A percentile compares a stretch with the other conserved stretches of the same genome.
Conservation (phyloP, 1,140 invertebrate species). For the Drosophila pachea region DNA sequence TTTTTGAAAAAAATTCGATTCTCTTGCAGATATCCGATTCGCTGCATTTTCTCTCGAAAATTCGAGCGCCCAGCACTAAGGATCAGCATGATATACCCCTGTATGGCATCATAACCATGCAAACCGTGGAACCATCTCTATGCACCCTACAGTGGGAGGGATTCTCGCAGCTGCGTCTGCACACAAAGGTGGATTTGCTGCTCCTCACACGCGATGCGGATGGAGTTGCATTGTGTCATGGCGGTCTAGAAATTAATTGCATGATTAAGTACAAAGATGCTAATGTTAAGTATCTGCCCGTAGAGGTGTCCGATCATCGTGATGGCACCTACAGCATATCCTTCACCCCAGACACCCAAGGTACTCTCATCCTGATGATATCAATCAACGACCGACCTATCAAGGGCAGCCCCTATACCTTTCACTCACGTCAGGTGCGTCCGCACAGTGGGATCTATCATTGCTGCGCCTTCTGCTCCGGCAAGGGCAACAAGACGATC, state of each 20-base stretch:
- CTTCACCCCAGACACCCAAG: constrained; percentile 82
- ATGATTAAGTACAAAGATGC: constrained; percentile 78
- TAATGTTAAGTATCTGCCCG: constrained; percentile 71
- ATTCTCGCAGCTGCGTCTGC: constrained; percentile 77
- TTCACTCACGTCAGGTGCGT: constrained; percentile 80
- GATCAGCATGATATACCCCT: constrained; percentile 78
- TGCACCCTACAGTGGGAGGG: constrained; percentile 81
- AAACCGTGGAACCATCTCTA: constrained; percentile 81
- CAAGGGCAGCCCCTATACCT: constrained; percentile 83
- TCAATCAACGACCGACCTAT: constrained; percentile 83
- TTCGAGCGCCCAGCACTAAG: constrained; percentile 76
- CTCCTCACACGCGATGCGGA: constrained; percentile 81
- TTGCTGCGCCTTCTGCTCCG: constrained; percentile 90
- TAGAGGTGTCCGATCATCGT: constrained; percentile 81
- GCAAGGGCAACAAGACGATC: constrained; percentile 84
- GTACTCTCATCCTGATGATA: constrained; percentile 81
- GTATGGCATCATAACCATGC: constrained; percentile 81
- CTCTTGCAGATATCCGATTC: constrained; percentile 77
- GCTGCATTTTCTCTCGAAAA: constrained; percentile 80
- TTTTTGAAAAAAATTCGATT: background rate
- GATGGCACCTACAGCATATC: constrained; percentile 83
- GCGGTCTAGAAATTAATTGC: constrained; percentile 80
- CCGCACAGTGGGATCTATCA: constrained; percentile 86
- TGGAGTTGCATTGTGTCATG: constrained; percentile 80
- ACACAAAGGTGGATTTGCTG: constrained; percentile 79